Percentiles rank a stretch among this genome's conserved stretches.
phyloP scores from a whole-genome alignment of 1,140 invertebrate genomes.

The Temnothorax curvispinosus region DNA sequence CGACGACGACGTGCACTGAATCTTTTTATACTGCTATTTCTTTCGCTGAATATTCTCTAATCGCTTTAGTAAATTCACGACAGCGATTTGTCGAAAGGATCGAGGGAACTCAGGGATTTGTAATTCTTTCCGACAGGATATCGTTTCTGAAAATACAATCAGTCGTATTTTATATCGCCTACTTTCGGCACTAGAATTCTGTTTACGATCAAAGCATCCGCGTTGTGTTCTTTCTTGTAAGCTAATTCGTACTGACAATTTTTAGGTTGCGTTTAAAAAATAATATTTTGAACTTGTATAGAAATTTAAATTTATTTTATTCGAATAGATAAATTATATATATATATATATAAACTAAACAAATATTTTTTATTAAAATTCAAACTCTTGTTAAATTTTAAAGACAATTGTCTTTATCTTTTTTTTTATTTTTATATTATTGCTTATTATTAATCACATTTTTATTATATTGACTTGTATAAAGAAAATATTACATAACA shows the following conservation, averaged over 20 bases:
- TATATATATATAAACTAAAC: neutral
- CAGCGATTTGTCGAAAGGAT: neutral
- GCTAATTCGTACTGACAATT: neutral
- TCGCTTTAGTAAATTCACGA: constrained; percentile 40
- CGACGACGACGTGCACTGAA: neutral
- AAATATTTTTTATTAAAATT: neutral
- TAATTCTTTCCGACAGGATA: neutral
- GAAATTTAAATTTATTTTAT: neutral
- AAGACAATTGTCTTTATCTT: neutral
- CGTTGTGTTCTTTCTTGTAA: neutral
- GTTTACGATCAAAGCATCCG: neutral
- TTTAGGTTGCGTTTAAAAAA: neutral
- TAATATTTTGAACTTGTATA: neutral
- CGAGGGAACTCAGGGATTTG: neutral
- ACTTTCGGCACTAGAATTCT: neutral
- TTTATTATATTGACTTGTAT: neutral
- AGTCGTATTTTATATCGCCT: neutral
- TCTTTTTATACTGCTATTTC: constrained; percentile 14
- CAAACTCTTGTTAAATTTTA: neutral
- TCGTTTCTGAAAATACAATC: neutral
- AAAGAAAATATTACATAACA: neutral
- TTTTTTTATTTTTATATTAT: constrained; percentile 9
- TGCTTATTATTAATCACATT: neutral
- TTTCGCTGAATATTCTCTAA: constrained; percentile 16
- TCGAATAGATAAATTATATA: neutral